Evolutionary conservation across 2,113 vertebrate species (phyloP), one percentile per base, ranked within the genome.

Genomic region (Hepsetus odoe): DNA sequence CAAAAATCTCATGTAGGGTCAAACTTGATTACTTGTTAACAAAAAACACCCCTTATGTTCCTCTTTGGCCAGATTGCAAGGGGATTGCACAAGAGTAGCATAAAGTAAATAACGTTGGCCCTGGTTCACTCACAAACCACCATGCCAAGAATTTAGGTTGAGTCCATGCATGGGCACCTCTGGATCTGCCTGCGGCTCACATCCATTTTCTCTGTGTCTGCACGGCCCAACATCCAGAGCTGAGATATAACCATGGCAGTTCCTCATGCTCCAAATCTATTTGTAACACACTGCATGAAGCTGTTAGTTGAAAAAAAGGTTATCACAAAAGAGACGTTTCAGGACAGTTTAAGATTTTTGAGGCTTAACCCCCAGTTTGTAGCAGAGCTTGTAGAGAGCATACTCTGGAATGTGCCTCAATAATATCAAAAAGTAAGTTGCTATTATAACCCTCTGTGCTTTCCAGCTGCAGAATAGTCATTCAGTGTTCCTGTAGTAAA

Each of bases 121-220:
- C 65, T 35, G 24, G 44, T 68, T 58, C 53, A 38, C 74, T 62
- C 46, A 20, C 44, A 32, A n/a, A 40, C 73, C 32, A 28, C 33
- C 30, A 28, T 74, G 72, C 72, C 72, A 80, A 46, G 65, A 32
- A 69, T 73, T 80, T 40, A 69, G 71, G 49, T 35, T 32, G 40
- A 33, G 55, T 58, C 65, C 56, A 80, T 33, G 26, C 79, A 42
- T 40, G 79, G 72, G 32, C 65, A 66, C 79, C 55, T 62, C 72
- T 70, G 40, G 30, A 75, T 75, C 79, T 70, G 79, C 64, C 64
- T 46, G 26, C 69, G 75, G 75, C 74, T 76, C 67, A 42, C 42
- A 42, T 81, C 46, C 33, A 64, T 65, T 64, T 74, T 56, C 33
- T 40, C 9, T 14, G 6, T 35, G 20, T 24, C 42, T 42, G 26